Evolutionary conservation across 2,113 vertebrate genomes (phyloP).

Genomic region (Nothoprocta perdicaria): DNA sequence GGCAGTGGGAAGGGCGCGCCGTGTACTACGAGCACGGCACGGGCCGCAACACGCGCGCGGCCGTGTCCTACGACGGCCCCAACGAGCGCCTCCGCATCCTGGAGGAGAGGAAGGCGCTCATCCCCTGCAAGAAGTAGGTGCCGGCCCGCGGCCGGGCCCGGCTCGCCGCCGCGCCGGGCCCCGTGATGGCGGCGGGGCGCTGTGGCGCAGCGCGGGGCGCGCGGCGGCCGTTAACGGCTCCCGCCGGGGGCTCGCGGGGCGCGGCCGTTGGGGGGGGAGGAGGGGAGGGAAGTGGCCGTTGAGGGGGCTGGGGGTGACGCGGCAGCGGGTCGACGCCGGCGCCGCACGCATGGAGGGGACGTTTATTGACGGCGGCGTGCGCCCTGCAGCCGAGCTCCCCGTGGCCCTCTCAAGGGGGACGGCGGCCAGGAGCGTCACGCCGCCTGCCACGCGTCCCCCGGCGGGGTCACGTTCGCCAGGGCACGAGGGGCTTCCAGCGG

Average conservation of each 20-base stretch:
- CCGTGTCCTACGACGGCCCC: conserved; percentile 86
- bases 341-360: too few species aligned
- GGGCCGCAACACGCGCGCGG: conserved; percentile 85
- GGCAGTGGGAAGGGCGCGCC: conserved; percentile 91
- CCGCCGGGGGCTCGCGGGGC: neutral
- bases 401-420: neutral
- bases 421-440: accelerated
- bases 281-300: too few species aligned
- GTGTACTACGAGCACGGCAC: conserved; percentile 85
- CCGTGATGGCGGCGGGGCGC: too few species aligned
- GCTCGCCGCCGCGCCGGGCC: too few species aligned
- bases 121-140: conserved; percentile 91
- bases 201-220: too few species aligned
- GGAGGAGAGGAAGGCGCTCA: conserved; percentile 89
- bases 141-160: too few species aligned
- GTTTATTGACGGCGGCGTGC: neutral
- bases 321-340: too few species aligned
- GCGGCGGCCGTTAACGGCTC: too few species aligned
- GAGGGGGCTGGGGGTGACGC: too few species aligned
- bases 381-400: neutral
- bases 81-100: conserved; percentile 86
- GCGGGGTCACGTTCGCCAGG: neutral
- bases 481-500: neutral
- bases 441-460: accelerated
- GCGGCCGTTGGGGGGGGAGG: too few species aligned